These are phyloP conservation scores for Rhabditophanes sp. DNA, from an alignment of 2,888 invertebrate genomes.

Conservation along the genomic window DNA sequence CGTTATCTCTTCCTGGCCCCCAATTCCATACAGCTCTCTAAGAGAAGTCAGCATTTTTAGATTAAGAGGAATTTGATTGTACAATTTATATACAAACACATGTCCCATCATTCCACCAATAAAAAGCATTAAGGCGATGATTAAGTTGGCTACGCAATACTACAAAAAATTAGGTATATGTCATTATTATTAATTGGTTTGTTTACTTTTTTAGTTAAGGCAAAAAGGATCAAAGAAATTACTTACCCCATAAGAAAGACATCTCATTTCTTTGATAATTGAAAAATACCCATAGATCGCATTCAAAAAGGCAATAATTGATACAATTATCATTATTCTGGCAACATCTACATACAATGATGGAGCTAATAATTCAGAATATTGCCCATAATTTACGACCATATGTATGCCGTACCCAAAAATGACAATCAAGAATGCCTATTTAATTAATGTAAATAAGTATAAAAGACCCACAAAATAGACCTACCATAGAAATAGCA, in stretches of 20 bases:
- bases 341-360: constrained; percentile 41
- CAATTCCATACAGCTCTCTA: constrained; percentile 34
- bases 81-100: constrained; percentile 35
- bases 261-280: constrained; percentile 32
- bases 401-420: constrained; percentile 38
- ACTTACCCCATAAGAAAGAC: constrained; percentile 36
- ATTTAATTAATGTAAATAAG: constrained; percentile 2
- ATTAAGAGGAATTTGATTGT: constrained; percentile 22
- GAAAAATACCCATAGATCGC: constrained; percentile 26
- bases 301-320: constrained; percentile 26
- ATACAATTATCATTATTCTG: constrained; percentile 24
- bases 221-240: neutral
- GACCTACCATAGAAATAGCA: constrained; percentile 20
- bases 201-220: neutral
- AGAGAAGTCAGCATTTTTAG: constrained; percentile 41
- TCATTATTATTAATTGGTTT: constrained; percentile 2
- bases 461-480: constrained; percentile 2
- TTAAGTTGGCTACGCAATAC: constrained; percentile 31
- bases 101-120: constrained; percentile 42
- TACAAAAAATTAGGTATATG: constrained; percentile 13
- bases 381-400: constrained; percentile 25
- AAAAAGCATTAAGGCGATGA: constrained; percentile 37
- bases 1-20: constrained; percentile 30
- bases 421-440: constrained; percentile 28
- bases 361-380: constrained; percentile 37